Conservation (phyloP, 2,113 vertebrate genomes). For the Lepus timidus region DNA sequence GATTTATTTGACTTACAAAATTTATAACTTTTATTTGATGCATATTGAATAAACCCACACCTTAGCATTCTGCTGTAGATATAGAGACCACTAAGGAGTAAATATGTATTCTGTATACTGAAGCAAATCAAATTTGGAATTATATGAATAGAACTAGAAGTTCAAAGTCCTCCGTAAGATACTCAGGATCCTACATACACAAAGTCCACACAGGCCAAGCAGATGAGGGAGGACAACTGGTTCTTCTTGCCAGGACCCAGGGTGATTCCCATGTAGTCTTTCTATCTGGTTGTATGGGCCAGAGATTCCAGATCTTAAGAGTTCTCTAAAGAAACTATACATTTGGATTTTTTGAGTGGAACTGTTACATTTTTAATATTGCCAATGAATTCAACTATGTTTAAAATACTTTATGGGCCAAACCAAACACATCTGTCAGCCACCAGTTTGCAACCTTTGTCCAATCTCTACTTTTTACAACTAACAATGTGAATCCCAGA, state of each 20-base stretch:
- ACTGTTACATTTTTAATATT: slow-evolving; percentile 53
- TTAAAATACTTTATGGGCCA: slow-evolving; percentile 59
- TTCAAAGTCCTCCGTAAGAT: not conserved
- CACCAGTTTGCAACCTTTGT: slow-evolving; percentile 35
- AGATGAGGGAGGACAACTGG: not conserved
- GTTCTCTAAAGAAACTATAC: slow-evolving; percentile 33
- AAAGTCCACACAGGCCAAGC: not conserved
- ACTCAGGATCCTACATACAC: not conserved
- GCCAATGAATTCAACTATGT: slow-evolving; percentile 42
- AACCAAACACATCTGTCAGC: slow-evolving; percentile 58
- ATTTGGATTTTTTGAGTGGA: slow-evolving; percentile 16
- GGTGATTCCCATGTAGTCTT: not conserved
- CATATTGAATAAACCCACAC: not conserved
- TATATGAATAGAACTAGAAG: not conserved
- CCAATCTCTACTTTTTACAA: not conserved
- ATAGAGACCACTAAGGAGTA: not conserved
- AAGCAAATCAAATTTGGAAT: not conserved
- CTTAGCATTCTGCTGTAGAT: not conserved
- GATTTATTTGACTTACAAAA: slow-evolving; percentile 6
- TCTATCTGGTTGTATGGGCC: not conserved
- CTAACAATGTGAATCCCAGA: not conserved
- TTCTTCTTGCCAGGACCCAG: not conserved
- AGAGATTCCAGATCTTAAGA: not conserved
- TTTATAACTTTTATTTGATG: not conserved
- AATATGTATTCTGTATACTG: not conserved